Evolutionary conservation across 2,113 vertebrate species (phyloP), one percentile per base, ranked within the genome.

Genomic region (Microcebus ravelobensis): DNA sequence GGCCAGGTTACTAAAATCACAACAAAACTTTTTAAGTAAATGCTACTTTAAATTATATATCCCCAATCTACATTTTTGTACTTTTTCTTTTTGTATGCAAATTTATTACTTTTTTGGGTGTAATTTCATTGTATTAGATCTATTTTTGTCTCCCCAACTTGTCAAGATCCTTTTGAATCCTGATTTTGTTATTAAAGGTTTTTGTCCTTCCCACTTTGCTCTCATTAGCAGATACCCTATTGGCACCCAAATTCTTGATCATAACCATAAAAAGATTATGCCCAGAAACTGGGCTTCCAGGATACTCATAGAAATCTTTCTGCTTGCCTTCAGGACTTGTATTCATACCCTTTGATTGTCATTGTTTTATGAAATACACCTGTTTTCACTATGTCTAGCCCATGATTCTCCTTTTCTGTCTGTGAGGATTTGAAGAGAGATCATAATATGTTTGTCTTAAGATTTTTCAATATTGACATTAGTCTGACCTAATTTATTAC

Each of bases 381-480:
- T 73, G 12, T 89, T 93, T 86, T 84, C 59, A 27, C n/a, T 81
- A n/a, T 59, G 23, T 93, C 45, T 90, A 27, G 18, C 55, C 74
- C 63, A 27, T 29, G 52, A 8, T 73, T 90, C 29, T 95, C 52
- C 48, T 83, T 92, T 80, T 90, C 80, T 71, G 42, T 90, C 45
- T 88, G 0, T 85, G 86, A 96, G 42, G 23, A 83, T 77, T 73
- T 91, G n/a, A 68, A 85, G 52, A 95, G 90, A 94, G 36, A 89
- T n/a, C 18, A 4, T 90, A 94, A 48, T 13, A 4, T 94, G 36
- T 70, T 81, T 91, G 45, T 91, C 20, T 83, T 94, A 92, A 79
- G 21, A 71, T 48, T 48, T 14, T 77, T 96, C 39, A 80, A 5
- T 92, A 67, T 52, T 86, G 57, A 79, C 17, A 9, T 95, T 95